Conservation (phyloP, 1,140 invertebrate genomes). For the Halictus rubicundus region DNA sequence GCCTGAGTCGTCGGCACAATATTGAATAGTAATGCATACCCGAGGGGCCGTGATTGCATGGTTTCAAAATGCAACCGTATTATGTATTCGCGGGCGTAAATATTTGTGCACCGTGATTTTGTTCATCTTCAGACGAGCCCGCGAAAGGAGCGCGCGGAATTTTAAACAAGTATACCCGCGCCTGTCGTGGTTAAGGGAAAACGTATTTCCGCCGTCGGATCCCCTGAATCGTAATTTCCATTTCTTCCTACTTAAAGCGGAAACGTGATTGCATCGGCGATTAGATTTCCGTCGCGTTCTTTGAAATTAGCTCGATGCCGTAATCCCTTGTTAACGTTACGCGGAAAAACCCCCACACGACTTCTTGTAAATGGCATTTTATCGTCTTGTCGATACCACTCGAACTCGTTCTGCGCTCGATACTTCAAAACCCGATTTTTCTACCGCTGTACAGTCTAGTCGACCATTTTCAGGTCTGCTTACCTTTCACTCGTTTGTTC, state of each 20-base stretch:
- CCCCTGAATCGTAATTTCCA: conserved; percentile 38
- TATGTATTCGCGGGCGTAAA: conserved; percentile 39
- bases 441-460: too few species aligned
- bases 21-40: conserved; percentile 38
- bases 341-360: too few species aligned
- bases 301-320: neutral
- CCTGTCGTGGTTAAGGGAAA: conserved; percentile 49
- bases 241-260: conserved; percentile 21
- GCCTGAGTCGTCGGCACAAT: neutral
- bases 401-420: too few species aligned
- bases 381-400: too few species aligned
- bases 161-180: conserved; percentile 54
- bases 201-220: conserved; percentile 38
- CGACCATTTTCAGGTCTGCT: neutral
- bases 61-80: conserved; percentile 21
- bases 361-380: too few species aligned
- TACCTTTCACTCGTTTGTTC: neutral
- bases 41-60: conserved; percentile 7
- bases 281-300: conserved; percentile 25
- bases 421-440: too few species aligned
- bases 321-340: too few species aligned
- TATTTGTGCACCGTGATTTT: conserved; percentile 58
- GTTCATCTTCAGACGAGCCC: conserved; percentile 36
- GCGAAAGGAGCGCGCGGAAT: conserved; percentile 46
- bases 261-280: conserved; percentile 27